Base-by-base conservation (phyloP, 2,797 vertebrate species). In the Acanthornis magna region DNA sequence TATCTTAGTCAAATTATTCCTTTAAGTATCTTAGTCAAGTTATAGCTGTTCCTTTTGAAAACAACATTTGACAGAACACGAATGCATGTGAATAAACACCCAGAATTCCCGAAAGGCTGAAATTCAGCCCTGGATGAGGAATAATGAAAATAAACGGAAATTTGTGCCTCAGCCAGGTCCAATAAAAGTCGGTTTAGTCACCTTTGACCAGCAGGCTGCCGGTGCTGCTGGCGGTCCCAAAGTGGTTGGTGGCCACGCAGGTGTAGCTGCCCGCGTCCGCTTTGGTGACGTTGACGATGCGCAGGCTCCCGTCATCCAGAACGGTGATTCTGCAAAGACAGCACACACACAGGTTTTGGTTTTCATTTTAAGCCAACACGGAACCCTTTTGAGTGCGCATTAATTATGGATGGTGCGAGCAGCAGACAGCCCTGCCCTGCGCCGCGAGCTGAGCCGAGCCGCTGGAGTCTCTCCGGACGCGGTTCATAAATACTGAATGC, bases 191-290 rank as follows among this genome's bases (percentile, higher is more conserved):
- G 47, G 5, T 47, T 55, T 12, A 40, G n/a, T 97, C 98, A 99
- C 99, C 99, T 99, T 99, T 99, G n/a, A 99, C 98, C 54, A 98
- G 91, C 94, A 99, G 83, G 51, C 97, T 99, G 80, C 99, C 99
- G 0, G 98, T 98, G 96, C 99, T 99, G 98, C 98, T 99, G 1
- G 99, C 99, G 7, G 98, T 98, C 14, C 99, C 99, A 7, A 99
- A 99, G 97, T 98, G 98, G 98, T 99, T 99, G 51, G 98, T 98
- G 30, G 99, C 99, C 68, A 98, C 95, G 10, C 99, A 99, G 11
- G 98, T 99, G 97, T 99, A 99, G 78, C 98, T 98, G 6, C 99
- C 99, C 0, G 98, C 98, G 1, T 99, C 99, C 0, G 98, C 90
- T 82, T 99, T 99, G 78, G 98, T 99, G 71, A 98, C 98, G 3